Percentiles rank a stretch among this genome's conserved stretches.
Evolutionary conservation across 2,888 invertebrate genomes (phyloP).

Genomic region (Seira sanloemensis): DNA sequence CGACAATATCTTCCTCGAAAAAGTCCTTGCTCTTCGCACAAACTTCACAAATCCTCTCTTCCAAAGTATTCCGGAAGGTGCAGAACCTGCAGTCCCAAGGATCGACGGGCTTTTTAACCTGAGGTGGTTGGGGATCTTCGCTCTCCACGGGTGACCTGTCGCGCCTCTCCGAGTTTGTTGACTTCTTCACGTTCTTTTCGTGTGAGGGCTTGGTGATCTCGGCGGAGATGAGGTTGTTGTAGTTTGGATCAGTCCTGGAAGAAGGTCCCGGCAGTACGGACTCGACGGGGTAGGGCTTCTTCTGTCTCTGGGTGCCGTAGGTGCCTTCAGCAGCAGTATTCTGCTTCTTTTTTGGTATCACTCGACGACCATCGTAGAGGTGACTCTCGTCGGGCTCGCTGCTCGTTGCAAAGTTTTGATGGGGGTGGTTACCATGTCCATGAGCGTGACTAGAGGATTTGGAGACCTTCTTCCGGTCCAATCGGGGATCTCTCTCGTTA

Average conservation of each 20-base stretch:
- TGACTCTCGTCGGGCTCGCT: conserved; percentile 33
- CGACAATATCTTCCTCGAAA: conserved; percentile 39
- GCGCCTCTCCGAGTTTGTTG: neutral
- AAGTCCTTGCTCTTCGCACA: conserved; percentile 67
- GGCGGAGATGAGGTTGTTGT: neutral
- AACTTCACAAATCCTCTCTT: conserved; percentile 61
- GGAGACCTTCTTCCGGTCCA: neutral
- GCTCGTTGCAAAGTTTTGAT: neutral
- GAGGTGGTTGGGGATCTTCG: neutral
- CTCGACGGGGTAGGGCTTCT: neutral
- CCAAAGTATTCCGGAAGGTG: conserved; percentile 51
- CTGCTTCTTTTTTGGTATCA: conserved; percentile 22
- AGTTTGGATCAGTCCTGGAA: neutral
- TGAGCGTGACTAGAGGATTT: conserved; percentile 41
- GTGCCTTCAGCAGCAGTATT: neutral
- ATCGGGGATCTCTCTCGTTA: neutral
- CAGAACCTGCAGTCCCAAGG: conserved; percentile 64
- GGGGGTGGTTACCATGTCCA: no score
- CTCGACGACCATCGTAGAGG: conserved; percentile 32
- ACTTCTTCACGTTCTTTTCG: conserved; percentile 23
- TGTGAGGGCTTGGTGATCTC: neutral
- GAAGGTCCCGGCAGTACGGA: neutral
- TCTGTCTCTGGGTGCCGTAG: neutral
- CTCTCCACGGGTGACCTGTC: conserved; percentile 16
- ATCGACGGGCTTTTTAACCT: conserved; percentile 11